Evolutionary conservation across 1,140 invertebrate species (phyloP).

Genomic region (Steinernema khuongi): DNA sequence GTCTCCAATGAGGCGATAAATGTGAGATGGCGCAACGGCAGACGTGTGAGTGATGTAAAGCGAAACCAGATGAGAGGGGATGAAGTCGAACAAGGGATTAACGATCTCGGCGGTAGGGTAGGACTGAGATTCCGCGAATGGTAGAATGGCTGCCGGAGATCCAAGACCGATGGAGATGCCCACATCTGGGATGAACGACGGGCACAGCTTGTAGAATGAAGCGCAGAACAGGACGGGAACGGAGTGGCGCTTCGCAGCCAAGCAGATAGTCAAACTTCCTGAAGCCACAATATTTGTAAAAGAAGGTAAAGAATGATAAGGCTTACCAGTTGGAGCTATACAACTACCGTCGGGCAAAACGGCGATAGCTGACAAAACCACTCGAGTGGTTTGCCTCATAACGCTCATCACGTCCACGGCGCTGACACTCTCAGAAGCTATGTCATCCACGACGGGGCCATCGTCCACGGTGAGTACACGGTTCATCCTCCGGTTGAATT

Average conservation of each 20-base stretch:
- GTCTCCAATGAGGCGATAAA: constrained; percentile 37
- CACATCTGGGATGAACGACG: constrained; percentile 33
- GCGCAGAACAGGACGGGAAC: constrained; percentile 35
- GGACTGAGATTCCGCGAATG: constrained; percentile 19
- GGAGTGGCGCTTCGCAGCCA: constrained; percentile 39
- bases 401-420: constrained; percentile 28
- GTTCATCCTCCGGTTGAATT: neutral
- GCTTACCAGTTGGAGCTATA: constrained; percentile 23
- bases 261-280: constrained; percentile 32
- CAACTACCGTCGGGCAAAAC: constrained; percentile 36
- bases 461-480: constrained; percentile 29
- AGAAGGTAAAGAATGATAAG: neutral
- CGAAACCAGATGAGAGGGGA: constrained; percentile 33
- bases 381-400: constrained; percentile 31
- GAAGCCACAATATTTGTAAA: constrained; percentile 18
- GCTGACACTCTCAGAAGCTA: constrained; percentile 21
- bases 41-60: constrained; percentile 37
- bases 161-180: constrained; percentile 30
- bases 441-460: constrained; percentile 18
- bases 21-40: constrained; percentile 27
- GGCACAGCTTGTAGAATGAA: constrained; percentile 39
- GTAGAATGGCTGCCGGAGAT: constrained; percentile 6
- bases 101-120: constrained; percentile 19
- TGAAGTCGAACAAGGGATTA: constrained; percentile 37
- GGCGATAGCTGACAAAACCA: constrained; percentile 38